A percentile compares a stretch with the other conserved stretches of the same genome.
These are phyloP conservation scores for Aporophyla nigra DNA, from an alignment of 2,888 invertebrate genomes.

Conservation along the genomic window DNA sequence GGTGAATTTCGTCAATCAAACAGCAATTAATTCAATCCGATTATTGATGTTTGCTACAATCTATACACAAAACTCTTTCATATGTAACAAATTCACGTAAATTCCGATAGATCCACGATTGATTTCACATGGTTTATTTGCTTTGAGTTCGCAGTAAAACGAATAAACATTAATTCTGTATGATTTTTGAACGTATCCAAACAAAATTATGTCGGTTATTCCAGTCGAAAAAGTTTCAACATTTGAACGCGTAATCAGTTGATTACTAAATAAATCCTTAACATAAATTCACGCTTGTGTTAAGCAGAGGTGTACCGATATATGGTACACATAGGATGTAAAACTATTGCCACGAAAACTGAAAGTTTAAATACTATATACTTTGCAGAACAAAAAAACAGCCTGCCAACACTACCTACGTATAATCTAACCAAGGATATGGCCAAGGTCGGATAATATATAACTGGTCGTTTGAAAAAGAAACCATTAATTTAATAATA, in stretches of 20 bases:
- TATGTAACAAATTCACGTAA: slow-evolving; percentile 16
- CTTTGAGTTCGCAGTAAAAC: slow-evolving; percentile 35
- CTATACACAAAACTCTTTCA: background rate
- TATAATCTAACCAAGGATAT: background rate
- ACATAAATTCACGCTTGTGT: background rate
- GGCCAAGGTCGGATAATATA: background rate
- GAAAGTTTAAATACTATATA: no score
- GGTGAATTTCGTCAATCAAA: background rate
- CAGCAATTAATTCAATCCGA: slow-evolving; percentile 26
- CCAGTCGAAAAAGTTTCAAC: slow-evolving; percentile 2
- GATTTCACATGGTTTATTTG: slow-evolving; percentile 51
- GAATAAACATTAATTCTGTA: slow-evolving; percentile 41
- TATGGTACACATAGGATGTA: background rate
- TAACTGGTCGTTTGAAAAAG: background rate
- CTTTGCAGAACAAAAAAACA: background rate
- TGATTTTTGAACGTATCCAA: slow-evolving; percentile 36
- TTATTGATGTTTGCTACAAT: slow-evolving; percentile 33
- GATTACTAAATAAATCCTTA: background rate
- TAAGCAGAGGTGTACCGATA: no score
- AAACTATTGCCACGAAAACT: no score
- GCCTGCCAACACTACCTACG: background rate
- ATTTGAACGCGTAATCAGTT: slow-evolving; percentile 19
- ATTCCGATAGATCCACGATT: slow-evolving; percentile 29
- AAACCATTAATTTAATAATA: background rate
- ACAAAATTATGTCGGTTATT: slow-evolving; percentile 40